Conservation (phyloP, 2,888 invertebrate genomes). For the Microlaimidae sp. region DNA sequence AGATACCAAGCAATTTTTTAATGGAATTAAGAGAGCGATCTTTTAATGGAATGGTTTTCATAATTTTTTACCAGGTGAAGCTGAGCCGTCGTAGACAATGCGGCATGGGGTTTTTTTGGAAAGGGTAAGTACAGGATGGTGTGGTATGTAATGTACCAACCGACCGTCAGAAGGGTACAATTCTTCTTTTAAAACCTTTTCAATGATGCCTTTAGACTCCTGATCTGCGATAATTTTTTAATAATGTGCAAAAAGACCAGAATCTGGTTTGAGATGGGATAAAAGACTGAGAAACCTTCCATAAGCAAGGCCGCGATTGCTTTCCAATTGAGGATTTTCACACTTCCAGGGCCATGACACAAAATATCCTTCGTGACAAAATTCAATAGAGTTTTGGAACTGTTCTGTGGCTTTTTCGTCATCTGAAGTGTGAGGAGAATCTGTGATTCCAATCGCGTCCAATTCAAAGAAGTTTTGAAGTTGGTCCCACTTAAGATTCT, state of each 20-base stretch:
- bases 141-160: conserved; percentile 8
- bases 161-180: too few relatives aligned
- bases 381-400: background rate
- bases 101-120: background rate
- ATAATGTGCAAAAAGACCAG: background rate
- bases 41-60: background rate
- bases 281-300: background rate
- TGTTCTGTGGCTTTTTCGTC: background rate
- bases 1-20: conserved; percentile 4
- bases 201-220: conserved; percentile 7
- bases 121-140: conserved; percentile 8
- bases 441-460: conserved; percentile 2
- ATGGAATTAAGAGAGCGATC: background rate
- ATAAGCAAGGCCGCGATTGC: background rate
- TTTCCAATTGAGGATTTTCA: background rate
- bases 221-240: conserved; percentile 4
- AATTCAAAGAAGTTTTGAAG: background rate
- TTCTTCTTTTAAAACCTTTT: background rate
- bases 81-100: background rate
- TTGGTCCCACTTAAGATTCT: too few relatives aligned
- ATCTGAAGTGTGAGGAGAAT: background rate
- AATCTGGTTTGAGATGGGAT: background rate
- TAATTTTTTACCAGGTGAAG: too few relatives aligned
- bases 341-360: conserved; percentile 7
- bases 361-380: too few relatives aligned